phyloP scores from a whole-genome alignment of 1,140 invertebrate genomes.

The Ridgeia piscesae region DNA sequence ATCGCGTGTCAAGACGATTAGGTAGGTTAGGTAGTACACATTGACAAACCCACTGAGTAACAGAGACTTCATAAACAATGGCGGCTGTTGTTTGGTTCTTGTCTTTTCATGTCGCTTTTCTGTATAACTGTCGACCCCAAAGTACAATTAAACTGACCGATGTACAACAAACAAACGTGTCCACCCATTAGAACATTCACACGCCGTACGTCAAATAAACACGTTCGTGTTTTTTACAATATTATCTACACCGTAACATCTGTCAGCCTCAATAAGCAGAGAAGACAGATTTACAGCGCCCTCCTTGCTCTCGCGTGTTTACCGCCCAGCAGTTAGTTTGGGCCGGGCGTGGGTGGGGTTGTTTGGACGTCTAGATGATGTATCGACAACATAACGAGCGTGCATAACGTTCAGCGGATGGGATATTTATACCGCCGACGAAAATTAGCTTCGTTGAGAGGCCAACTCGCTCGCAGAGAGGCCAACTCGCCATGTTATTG shows the following conservation, averaged over 20 bases:
- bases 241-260: neutral
- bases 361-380: neutral
- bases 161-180: neutral
- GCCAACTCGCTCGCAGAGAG: neutral
- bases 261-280: neutral
- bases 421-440: neutral
- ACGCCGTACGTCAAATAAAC: neutral
- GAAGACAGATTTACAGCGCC: neutral
- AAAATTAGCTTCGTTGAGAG: neutral
- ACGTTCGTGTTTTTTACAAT: neutral
- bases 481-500: neutral
- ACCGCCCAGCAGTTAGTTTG: neutral
- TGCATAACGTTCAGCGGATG: neutral
- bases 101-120: too few species aligned
- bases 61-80: too few species aligned
- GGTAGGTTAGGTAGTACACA: too few species aligned
- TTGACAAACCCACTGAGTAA: too few species aligned
- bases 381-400: neutral
- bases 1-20: too few species aligned
- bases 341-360: neutral
- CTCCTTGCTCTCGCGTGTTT: neutral
- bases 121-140: neutral
- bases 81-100: too few species aligned
- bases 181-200: neutral
- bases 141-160: neutral